Evolutionary conservation across 2,797 vertebrate species (phyloP).

Genomic region (Brachyrhaphis roseni): DNA sequence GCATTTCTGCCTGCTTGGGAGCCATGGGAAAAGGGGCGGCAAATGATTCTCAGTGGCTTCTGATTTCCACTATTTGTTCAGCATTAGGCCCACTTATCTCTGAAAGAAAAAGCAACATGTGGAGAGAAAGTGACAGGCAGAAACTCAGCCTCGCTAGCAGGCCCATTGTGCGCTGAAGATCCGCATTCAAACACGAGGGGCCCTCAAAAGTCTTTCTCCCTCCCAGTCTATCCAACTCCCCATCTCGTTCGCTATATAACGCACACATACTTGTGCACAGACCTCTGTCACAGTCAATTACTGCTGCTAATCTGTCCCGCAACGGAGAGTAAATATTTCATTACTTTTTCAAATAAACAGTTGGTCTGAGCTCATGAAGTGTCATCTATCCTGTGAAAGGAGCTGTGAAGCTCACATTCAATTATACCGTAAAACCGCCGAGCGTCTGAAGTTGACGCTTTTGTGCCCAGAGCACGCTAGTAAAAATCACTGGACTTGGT

Average conservation of each 20-base stretch:
- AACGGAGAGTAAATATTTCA: constrained; percentile 99
- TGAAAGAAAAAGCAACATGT: constrained; percentile 99
- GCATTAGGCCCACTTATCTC: constrained; percentile 99
- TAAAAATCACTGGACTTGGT: constrained; percentile 70
- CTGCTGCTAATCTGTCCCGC: constrained; percentile 97
- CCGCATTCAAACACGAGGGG: constrained; percentile 97
- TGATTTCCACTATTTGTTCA: constrained; percentile 99
- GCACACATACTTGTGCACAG: constrained; percentile 69
- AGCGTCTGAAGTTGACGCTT: constrained; percentile 67
- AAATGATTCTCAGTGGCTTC: constrained; percentile 99
- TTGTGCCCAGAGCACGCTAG: constrained; percentile 62
- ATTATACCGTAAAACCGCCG: constrained; percentile 63
- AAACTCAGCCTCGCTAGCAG: constrained; percentile 90
- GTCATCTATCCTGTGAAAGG: constrained; percentile 86
- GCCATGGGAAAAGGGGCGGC: constrained; percentile 98
- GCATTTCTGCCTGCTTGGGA: constrained; percentile 93
- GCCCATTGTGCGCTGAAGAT: constrained; percentile 89
- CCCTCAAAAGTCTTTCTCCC: constrained; percentile 82
- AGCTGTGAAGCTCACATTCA: constrained; percentile 70
- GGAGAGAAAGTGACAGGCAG: constrained; percentile 97
- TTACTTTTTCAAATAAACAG: constrained; percentile 99
- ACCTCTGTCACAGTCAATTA: constrained; percentile 96
- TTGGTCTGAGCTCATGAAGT: constrained; percentile 94
- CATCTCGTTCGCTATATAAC: constrained; percentile 47
- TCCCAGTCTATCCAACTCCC: constrained; percentile 30